Evolutionary conservation across 2,888 invertebrate species (phyloP), one percentile per base, ranked within the genome.

Genomic region (Nowickia ferox): DNA sequence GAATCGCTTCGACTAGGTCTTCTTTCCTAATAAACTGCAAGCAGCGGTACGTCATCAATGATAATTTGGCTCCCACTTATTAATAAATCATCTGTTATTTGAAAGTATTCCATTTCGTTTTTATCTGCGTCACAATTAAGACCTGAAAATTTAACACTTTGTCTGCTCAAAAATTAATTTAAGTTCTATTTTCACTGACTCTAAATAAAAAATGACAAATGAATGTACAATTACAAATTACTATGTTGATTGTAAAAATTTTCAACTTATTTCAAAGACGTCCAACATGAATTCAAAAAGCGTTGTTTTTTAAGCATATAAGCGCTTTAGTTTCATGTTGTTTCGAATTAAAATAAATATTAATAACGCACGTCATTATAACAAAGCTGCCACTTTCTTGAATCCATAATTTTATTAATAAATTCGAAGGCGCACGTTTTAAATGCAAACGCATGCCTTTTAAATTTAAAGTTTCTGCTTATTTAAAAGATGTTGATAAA

Each of bases 21-120:
- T n/a, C n/a, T n/a, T 63, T 40, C 15, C 17, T 9, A 63, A 66
- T 66, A 48, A 48, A 66, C 66, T 48, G 22, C 66, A 66, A 66
- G 30, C 57, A 57, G 22, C 57, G 19, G 30, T 57, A 57, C 30
- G 57, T 30, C 30, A 30, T 30, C n/a, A 51, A 51, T n/a, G 15
- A 51, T 9, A 51, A 51, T 13, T 51, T n/a, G 8, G 9, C 15
- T 3, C 13, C 17, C n/a, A 51, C n/a, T 51, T n/a, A n/a, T 9
- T 15, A 51, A 51, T n/a, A 30, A 30, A 30, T 30, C 30, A 30
- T 30, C 30, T 30, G 30, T 30, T 30, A 30, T 30, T 30, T 30
- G 30, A 30, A 30, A 51, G 51, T 51, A 4, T 51, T 13, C 4
- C 13, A n/a, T 51, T n/a, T n/a, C 9, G 10, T n/a, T n/a, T n/a